phyloP scores from a whole-genome alignment of 1,140 invertebrate species.

The Drosophila saltans region DNA sequence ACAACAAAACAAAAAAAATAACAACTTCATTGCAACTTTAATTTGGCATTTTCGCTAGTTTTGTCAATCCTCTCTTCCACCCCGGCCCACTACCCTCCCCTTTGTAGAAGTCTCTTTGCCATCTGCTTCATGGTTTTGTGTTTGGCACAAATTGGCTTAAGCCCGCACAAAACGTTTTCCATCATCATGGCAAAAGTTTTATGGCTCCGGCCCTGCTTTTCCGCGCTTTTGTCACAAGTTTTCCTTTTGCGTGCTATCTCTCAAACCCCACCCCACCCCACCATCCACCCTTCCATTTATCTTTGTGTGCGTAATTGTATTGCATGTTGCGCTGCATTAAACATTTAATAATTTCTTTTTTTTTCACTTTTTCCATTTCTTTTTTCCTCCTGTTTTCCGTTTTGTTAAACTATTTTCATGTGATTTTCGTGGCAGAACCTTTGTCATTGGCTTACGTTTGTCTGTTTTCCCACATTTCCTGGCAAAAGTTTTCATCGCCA shows the following conservation, averaged over 20 bases:
- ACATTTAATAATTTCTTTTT: conserved; percentile 73
- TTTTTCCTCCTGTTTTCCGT: not conserved
- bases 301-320: conserved; percentile 64
- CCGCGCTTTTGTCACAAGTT: conserved; percentile 76
- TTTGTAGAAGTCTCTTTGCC: conserved; percentile 27
- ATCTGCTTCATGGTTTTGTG: conserved; percentile 31
- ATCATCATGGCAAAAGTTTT: conserved; percentile 70
- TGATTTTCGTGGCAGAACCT: conserved; percentile 26
- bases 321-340: conserved; percentile 80
- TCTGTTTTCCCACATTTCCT: conserved; percentile 23
- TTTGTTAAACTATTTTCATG: conserved; percentile 4
- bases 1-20: not conserved
- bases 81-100: conserved; percentile 1
- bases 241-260: conserved; percentile 32
- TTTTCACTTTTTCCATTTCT: not conserved
- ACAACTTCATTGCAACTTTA: conserved; percentile 65
- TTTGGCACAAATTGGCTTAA: conserved; percentile 79
- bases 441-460: conserved; percentile 63
- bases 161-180: conserved; percentile 74
- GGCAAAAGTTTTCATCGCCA: conserved; percentile 25
- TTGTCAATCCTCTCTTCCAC: conserved; percentile 11
- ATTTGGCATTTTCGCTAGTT: conserved; percentile 47
- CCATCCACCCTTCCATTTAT: not conserved
- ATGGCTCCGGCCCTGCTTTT: conserved; percentile 62
- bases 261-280: not conserved